phyloP scores from a whole-genome alignment of 2,888 invertebrate species.

The Lepidonotus clava region DNA sequence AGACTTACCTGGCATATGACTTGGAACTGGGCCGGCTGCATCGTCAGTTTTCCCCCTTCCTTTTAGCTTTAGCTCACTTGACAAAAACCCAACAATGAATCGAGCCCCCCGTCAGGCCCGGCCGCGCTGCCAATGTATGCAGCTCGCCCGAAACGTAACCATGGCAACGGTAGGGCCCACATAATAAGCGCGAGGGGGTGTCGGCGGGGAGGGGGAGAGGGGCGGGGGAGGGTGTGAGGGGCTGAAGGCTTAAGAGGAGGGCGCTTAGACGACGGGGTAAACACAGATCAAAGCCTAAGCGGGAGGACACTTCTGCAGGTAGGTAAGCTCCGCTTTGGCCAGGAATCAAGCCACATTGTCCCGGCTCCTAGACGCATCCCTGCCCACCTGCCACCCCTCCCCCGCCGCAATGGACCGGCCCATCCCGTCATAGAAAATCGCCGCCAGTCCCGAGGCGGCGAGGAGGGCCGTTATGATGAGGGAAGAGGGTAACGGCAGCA shows the following conservation, averaged over 20 bases:
- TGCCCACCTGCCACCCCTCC: background rate
- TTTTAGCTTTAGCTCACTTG: slow-evolving; percentile 41
- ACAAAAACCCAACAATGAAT: slow-evolving; percentile 52
- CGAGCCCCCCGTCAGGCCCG: slow-evolving; percentile 31
- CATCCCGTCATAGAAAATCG: slow-evolving; percentile 7
- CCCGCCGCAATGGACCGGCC: background rate
- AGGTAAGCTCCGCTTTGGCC: background rate
- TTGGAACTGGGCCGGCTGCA: slow-evolving; percentile 51
- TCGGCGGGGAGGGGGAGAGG: background rate
- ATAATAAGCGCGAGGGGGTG: slow-evolving; percentile 37
- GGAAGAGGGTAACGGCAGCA: too few relatives aligned
- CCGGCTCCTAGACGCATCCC: too few relatives aligned
- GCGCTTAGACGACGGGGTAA: background rate
- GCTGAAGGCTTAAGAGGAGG: background rate
- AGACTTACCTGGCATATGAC: slow-evolving; percentile 53
- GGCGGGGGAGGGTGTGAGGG: background rate
- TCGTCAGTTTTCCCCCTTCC: slow-evolving; percentile 26
- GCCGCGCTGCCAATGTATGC: slow-evolving; percentile 34
- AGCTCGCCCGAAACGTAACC: slow-evolving; percentile 49
- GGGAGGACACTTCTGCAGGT: background rate
- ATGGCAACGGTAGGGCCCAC: slow-evolving; percentile 46
- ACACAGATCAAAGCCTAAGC: background rate
- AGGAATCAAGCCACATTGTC: too few relatives aligned
- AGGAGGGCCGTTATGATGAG: background rate
- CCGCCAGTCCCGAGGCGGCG: background rate